Percentiles rank a stretch among this genome's conserved stretches.
Evolutionary conservation across 2,888 invertebrate genomes (phyloP).

Genomic region (Drosophila pseudotakahashii): DNA sequence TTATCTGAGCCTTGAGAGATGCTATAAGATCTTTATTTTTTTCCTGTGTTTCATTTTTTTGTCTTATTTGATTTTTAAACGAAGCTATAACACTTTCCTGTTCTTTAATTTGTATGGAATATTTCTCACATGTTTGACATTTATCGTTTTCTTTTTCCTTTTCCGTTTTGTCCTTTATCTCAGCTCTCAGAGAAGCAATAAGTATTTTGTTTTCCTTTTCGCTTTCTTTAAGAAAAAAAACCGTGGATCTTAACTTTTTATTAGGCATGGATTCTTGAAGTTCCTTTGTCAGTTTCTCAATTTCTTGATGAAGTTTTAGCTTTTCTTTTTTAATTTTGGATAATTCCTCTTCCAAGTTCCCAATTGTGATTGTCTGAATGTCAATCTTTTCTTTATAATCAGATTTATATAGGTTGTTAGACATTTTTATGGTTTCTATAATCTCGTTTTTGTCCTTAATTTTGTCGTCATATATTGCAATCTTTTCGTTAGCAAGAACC

Average conservation of each 20-base stretch:
- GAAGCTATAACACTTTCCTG: neutral
- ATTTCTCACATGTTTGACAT: neutral
- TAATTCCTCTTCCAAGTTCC: conserved; percentile 1
- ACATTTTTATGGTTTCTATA: conserved; percentile 5
- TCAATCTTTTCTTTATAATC: conserved; percentile 8
- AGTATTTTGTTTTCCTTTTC: neutral
- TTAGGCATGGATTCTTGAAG: neutral
- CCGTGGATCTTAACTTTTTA: neutral
- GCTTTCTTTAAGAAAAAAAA: neutral
- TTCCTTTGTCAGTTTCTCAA: neutral
- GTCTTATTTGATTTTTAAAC: neutral
- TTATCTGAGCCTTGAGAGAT: conserved; percentile 1
- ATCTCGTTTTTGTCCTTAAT: conserved; percentile 20
- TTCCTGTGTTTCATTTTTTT: neutral
- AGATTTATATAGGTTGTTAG: neutral
- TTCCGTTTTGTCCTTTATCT: neutral
- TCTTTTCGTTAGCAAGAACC: conserved; percentile 1
- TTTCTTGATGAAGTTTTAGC: neutral
- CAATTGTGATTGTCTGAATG: neutral
- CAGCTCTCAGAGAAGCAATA: neutral
- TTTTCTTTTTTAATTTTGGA: neutral
- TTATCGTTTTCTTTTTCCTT: neutral
- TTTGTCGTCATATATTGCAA: conserved; percentile 9
- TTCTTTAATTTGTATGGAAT: neutral
- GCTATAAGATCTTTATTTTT: neutral